A percentile compares a stretch with the other conserved stretches of the same genome.
Evolutionary conservation across 1,140 invertebrate genomes (phyloP).

Genomic region (Drosophila bocqueti): DNA sequence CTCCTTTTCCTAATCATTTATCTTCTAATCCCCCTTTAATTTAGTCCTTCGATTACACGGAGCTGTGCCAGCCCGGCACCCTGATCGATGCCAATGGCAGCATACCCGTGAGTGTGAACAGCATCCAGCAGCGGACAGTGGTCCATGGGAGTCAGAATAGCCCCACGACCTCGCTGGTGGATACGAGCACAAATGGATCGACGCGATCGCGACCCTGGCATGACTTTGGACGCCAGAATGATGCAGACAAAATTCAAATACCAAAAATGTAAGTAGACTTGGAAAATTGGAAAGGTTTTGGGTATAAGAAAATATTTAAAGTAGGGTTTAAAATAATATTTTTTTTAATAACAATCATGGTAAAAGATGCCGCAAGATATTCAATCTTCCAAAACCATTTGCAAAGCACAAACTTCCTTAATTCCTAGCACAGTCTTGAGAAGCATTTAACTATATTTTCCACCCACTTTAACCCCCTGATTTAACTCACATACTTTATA

Average conservation of each 20-base stretch:
- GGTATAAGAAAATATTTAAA: not conserved
- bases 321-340: not conserved
- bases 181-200: conserved; percentile 86
- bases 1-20: conserved; percentile 25
- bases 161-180: conserved; percentile 86
- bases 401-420: not conserved
- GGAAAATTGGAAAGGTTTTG: too few relatives aligned
- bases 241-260: conserved; percentile 98
- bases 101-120: conserved; percentile 84
- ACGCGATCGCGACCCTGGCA: conserved; percentile 94
- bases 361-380: too few relatives aligned
- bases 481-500: not conserved
- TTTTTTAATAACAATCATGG: too few relatives aligned
- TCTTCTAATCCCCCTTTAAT: conserved; percentile 21
- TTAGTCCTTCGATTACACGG: conserved; percentile 95
- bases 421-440: too few relatives aligned
- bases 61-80: conserved; percentile 90
- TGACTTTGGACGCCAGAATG: conserved; percentile 96
- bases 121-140: conserved; percentile 81
- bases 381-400: not conserved
- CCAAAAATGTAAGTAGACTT: conserved; percentile 95
- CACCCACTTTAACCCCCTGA: too few relatives aligned
- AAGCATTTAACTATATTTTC: too few relatives aligned
- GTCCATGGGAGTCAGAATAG: conserved; percentile 87
- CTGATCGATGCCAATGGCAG: conserved; percentile 83